Evolutionary conservation across 2,113 vertebrate species (phyloP).

Genomic region (Pedetes capensis): DNA sequence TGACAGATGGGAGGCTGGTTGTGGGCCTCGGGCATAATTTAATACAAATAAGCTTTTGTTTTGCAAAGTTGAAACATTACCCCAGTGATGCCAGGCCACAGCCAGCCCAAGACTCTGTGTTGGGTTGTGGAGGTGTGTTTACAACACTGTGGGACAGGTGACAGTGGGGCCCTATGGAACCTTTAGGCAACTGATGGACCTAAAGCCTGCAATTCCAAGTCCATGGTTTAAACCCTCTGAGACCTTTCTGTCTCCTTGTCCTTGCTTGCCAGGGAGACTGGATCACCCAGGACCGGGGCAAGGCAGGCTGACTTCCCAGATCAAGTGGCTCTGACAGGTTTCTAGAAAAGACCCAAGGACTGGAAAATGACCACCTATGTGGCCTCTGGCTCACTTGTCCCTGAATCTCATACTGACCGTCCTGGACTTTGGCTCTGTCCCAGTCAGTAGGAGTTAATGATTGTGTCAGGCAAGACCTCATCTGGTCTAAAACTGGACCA

Average conservation of each 20-base stretch:
- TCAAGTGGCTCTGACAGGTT: background rate
- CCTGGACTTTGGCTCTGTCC: background rate
- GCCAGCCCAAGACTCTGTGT: background rate
- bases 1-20: background rate
- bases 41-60: background rate
- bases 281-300: no score
- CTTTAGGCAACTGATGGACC: background rate
- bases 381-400: background rate
- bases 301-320: background rate
- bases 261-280: background rate
- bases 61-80: background rate
- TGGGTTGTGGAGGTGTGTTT: background rate
- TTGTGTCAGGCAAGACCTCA: background rate
- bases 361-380: background rate
- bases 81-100: no score
- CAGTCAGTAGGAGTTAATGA: background rate
- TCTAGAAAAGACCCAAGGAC: background rate
- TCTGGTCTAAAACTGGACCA: background rate
- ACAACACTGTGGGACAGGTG: background rate
- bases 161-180: no score
- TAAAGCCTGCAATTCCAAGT: background rate
- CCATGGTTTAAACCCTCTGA: background rate
- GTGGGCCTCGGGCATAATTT: background rate
- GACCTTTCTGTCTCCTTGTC: background rate
- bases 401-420: background rate